phyloP scores from a whole-genome alignment of 2,888 invertebrate genomes.

The Dexiosoma caninum region DNA sequence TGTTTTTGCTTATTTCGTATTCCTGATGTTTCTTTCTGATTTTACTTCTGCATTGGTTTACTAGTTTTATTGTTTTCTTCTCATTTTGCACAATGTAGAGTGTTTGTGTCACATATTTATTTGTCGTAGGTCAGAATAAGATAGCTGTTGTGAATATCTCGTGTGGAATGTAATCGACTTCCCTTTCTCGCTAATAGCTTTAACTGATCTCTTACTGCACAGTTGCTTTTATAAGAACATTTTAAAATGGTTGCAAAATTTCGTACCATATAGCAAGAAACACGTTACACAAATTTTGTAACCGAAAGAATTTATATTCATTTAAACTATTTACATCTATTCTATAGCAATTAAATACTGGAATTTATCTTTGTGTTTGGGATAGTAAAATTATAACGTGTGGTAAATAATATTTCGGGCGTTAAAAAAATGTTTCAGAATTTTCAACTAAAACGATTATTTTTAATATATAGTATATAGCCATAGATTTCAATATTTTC shows the following conservation, averaged over 20 bases:
- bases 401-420: too few species aligned
- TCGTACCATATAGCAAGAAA: too few species aligned
- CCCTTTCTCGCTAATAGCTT: conserved; percentile 9
- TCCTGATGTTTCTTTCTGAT: conserved; percentile 1
- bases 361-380: neutral
- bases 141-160: neutral
- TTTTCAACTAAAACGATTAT: too few species aligned
- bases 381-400: too few species aligned
- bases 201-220: conserved; percentile 29
- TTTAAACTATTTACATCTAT: too few species aligned
- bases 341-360: too few species aligned
- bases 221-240: neutral
- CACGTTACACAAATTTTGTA: too few species aligned
- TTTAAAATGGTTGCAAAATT: neutral
- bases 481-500: too few species aligned
- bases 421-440: too few species aligned
- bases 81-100: conserved; percentile 29
- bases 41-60: neutral
- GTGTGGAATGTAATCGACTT: neutral
- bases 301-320: too few species aligned
- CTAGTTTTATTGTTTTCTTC: neutral
- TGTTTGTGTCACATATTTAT: neutral
- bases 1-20: neutral
- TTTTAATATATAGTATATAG: too few species aligned
- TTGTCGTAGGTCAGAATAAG: conserved; percentile 57